phyloP scores from a whole-genome alignment of 2,888 invertebrate genomes.

The Ochropacha duplaris region DNA sequence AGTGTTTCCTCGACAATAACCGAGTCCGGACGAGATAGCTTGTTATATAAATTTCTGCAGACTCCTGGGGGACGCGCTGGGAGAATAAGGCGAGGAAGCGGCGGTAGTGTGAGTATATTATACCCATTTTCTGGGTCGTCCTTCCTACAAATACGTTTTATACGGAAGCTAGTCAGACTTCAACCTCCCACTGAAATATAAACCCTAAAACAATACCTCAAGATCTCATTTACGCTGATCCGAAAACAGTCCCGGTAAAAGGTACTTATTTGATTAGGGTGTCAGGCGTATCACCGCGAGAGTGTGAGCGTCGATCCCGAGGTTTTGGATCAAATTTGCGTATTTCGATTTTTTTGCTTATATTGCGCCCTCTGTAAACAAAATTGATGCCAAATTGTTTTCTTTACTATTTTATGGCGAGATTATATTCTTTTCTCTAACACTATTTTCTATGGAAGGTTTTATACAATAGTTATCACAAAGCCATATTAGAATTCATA shows the following conservation, averaged over 20 bases:
- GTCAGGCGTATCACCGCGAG: conserved; percentile 81
- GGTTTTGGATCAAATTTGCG: conserved; percentile 81
- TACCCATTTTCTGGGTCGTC: conserved; percentile 84
- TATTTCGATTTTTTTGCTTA: conserved; percentile 75
- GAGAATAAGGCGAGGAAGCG: conserved; percentile 75
- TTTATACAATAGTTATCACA: conserved; percentile 44
- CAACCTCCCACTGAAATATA: conserved; percentile 33
- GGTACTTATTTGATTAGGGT: conserved; percentile 84
- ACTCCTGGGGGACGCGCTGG: conserved; percentile 77
- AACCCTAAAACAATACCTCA: conserved; percentile 42
- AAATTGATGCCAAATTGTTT: conserved; percentile 59
- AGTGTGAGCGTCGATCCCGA: conserved; percentile 75
- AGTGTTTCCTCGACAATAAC: conserved; percentile 78
- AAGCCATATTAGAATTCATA: conserved; percentile 71
- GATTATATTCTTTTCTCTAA: conserved; percentile 23
- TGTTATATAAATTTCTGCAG: conserved; percentile 82
- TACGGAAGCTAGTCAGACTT: conserved; percentile 77
- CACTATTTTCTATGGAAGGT: conserved; percentile 18
- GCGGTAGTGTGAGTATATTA: conserved; percentile 82
- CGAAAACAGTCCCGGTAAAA: conserved; percentile 66
- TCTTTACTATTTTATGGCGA: conserved; percentile 26
- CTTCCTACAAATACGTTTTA: conserved; percentile 83
- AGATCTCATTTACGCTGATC: conserved; percentile 37
- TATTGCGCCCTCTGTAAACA: conserved; percentile 43
- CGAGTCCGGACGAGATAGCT: conserved; percentile 78